A percentile compares a stretch with the other conserved stretches of the same genome.
phyloP scores from a whole-genome alignment of 2,113 vertebrate genomes.

The Takifugu bimaculatus region DNA sequence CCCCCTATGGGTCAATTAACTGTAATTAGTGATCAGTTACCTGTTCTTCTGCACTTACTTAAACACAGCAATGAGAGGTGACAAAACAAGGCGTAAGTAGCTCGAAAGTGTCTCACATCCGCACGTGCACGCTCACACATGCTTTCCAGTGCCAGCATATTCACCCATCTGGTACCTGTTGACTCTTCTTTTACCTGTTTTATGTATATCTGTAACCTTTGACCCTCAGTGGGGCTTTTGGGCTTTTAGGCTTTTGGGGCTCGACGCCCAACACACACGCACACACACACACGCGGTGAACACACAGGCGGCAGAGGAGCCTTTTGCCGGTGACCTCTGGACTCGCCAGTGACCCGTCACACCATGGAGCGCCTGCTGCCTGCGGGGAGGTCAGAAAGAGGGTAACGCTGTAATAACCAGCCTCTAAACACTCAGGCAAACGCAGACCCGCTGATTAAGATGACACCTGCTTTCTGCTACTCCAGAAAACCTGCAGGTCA shows the following conservation, averaged over 20 bases:
- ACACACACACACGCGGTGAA: too few relatives aligned
- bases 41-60: conserved; percentile 33
- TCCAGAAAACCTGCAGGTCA: conserved; percentile 1
- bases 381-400: conserved; percentile 52
- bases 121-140: conserved; percentile 23
- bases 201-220: conserved; percentile 54
- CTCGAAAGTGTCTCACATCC: conserved; percentile 51
- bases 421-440: conserved; percentile 15
- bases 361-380: conserved; percentile 23
- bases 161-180: conserved; percentile 63
- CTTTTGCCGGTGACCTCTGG: conserved; percentile 51
- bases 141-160: conserved; percentile 57
- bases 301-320: background rate
- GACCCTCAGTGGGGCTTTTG: conserved; percentile 32
- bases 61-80: conserved; percentile 26
- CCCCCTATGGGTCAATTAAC: conserved; percentile 35
- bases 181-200: conserved; percentile 56
- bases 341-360: conserved; percentile 50
- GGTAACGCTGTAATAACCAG: conserved; percentile 40
- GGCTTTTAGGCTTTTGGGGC: conserved; percentile 1
- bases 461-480: background rate
- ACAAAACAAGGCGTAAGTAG: conserved; percentile 42
- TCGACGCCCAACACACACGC: conserved; percentile 20
- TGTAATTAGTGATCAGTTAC: conserved; percentile 54
- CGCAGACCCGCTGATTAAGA: conserved; percentile 1